Conservation (phyloP, 2,113 vertebrate species). For the Herpailurus yagouaroundi region DNA sequence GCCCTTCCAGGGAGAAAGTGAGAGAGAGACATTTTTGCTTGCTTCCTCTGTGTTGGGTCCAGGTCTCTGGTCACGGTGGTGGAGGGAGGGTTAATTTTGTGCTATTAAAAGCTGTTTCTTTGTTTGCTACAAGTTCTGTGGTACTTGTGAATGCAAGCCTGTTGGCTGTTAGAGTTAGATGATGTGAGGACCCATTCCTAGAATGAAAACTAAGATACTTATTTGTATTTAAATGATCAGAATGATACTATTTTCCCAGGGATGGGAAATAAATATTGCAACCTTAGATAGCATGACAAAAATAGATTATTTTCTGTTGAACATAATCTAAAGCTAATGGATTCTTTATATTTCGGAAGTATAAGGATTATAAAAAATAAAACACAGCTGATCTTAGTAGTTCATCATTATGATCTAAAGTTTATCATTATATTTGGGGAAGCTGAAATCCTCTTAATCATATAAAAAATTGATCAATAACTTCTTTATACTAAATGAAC, state of each 20-base stretch:
- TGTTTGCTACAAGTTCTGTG: background rate
- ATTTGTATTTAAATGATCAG: background rate
- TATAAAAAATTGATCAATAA: constrained; percentile 40
- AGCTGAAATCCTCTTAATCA: constrained; percentile 40
- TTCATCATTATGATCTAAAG: constrained; percentile 2
- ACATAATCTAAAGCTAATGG: constrained; percentile 29
- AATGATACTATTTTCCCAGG: background rate
- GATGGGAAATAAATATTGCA: background rate
- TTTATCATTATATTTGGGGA: constrained; percentile 23
- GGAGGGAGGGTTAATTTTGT: background rate
- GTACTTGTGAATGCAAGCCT: background rate
- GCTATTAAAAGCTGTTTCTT: background rate
- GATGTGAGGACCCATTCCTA: too few relatives aligned
- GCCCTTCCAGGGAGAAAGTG: background rate
- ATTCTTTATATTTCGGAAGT: background rate
- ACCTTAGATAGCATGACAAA: background rate
- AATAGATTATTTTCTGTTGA: background rate
- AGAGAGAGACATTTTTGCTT: background rate
- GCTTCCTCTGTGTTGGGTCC: background rate
- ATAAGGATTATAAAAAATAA: background rate
- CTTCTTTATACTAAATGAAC: constrained; percentile 44
- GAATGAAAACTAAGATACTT: constrained; percentile 20
- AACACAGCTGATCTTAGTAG: background rate
- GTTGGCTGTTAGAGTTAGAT: background rate
- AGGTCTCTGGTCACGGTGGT: background rate